A percentile compares a stretch with the other conserved stretches of the same genome.
Evolutionary conservation across 2,113 vertebrate species (phyloP).

Genomic region (Passer montanus): DNA sequence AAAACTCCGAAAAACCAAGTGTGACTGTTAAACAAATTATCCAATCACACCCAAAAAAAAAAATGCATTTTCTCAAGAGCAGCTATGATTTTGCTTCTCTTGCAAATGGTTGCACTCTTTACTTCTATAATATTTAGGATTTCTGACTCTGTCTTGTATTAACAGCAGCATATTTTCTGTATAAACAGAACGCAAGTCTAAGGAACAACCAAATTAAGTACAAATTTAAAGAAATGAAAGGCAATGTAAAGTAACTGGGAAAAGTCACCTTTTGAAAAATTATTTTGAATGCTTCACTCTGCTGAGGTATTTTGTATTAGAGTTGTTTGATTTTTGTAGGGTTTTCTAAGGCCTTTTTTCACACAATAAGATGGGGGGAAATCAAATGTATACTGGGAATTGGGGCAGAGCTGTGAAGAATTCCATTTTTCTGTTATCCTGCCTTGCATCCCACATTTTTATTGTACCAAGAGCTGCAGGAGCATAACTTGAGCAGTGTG

Average conservation of each 20-base stretch:
- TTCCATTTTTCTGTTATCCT: neutral
- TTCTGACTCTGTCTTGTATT: neutral
- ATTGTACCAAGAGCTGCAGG: neutral
- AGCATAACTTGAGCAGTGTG: neutral
- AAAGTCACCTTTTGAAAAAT: neutral
- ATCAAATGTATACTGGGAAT: neutral
- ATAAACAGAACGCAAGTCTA: neutral
- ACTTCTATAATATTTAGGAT: neutral
- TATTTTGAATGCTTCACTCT: neutral
- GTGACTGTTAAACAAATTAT: neutral
- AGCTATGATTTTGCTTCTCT: neutral
- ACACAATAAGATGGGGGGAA: fast-evolving
- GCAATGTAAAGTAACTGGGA: neutral
- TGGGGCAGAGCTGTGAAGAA: neutral
- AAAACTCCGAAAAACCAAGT: neutral
- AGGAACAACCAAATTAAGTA: neutral
- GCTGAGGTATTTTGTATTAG: neutral
- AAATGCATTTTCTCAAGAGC: neutral
- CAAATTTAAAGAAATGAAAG: neutral
- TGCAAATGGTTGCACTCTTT: neutral
- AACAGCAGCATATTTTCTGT: neutral
- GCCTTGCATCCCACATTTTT: neutral
- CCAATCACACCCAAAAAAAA: neutral
- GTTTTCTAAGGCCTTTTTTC: neutral
- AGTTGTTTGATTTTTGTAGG: neutral